These are phyloP conservation scores for Hirtodrosophila histrioides DNA, from an alignment of 2,888 invertebrate genomes.

Conservation along the genomic window DNA sequence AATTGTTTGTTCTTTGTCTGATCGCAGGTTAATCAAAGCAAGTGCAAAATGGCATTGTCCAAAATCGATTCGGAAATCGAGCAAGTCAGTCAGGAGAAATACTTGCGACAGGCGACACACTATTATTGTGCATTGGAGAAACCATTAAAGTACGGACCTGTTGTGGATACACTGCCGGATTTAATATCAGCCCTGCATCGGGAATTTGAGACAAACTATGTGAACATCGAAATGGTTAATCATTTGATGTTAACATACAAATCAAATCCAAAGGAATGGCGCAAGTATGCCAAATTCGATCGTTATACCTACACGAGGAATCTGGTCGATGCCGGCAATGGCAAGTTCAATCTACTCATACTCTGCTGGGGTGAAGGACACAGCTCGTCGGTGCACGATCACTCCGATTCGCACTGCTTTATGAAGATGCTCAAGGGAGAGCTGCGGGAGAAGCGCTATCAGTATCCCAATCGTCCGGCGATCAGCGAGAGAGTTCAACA, in stretches of 20 bases:
- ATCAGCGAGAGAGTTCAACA: conserved; percentile 18
- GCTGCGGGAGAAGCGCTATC: conserved; percentile 89
- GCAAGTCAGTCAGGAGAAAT: conserved; percentile 81
- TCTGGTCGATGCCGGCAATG: conserved; percentile 97
- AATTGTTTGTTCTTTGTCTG: neutral
- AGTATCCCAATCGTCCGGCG: conserved; percentile 60
- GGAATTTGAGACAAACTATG: conserved; percentile 91
- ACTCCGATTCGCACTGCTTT: conserved; percentile 98
- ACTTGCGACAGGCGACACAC: conserved; percentile 82
- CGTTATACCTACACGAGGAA: conserved; percentile 96
- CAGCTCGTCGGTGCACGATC: conserved; percentile 97
- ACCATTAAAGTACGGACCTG: conserved; percentile 82
- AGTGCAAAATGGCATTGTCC: conserved; percentile 80
- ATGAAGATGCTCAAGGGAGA: conserved; percentile 96
- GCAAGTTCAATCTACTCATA: conserved; percentile 98
- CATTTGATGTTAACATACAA: conserved; percentile 91
- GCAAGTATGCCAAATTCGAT: conserved; percentile 96
- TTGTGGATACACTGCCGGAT: conserved; percentile 86
- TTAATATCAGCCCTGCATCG: conserved; percentile 89
- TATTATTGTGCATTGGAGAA: conserved; percentile 83
- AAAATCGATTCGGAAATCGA: conserved; percentile 72
- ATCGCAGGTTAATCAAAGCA: conserved; percentile 78
- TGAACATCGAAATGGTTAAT: conserved; percentile 96
- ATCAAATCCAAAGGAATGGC: conserved; percentile 96
- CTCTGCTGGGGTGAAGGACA: conserved; percentile 99